Evolutionary conservation across 2,888 invertebrate species (phyloP), one percentile per base, ranked within the genome.

Genomic region (Blastobasis lacticolella): DNA sequence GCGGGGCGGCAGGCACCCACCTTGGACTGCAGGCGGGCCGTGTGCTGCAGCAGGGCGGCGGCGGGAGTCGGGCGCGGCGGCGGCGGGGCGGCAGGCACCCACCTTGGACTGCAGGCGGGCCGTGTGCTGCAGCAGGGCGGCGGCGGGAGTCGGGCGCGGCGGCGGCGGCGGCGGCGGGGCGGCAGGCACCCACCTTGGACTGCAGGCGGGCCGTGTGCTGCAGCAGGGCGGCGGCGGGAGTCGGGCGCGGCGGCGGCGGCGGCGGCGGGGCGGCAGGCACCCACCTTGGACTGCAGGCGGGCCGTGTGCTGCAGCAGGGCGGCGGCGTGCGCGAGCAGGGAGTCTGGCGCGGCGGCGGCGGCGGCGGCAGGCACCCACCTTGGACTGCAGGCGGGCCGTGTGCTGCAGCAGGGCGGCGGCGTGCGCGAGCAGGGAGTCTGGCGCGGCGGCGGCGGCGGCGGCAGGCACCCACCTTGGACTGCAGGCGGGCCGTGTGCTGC

Each of bases 351-450:
- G 23, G 23, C 23, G 23, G 23, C 23, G 23, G 23, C 23, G 23
- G 2, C 3, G 23, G 23, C 23, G 23, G 23, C 3, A 23, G 1
- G 23, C 23, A 23, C 23, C 23, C 23, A 95, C 90, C 82, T 94
- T 92, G 6, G 93, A 91, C 71, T 95, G 95, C 41, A 94, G 79
- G 73, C 94, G 94, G 23, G 91, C 92, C 10, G 94, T 93, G 77
- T 95, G 95, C 72, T 97, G 96, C 55, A 98, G 82, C 58, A 96
- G 90, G 67, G 93, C 90, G 5, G 95, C 93, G 67, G 97, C 95
- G 75, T 98, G 97, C 65, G 97, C 95, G 57, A 99, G 87, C 54
- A 99, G 86, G 1, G 97, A 95, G 8, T 97, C 94, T 0, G 98
- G 97, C 5, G 95, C 92, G 23, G 23, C 23, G 23, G 23, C 23